These are phyloP conservation scores for Microplitis manilae DNA, from an alignment of 2,888 invertebrate species.

Conservation along the genomic window DNA sequence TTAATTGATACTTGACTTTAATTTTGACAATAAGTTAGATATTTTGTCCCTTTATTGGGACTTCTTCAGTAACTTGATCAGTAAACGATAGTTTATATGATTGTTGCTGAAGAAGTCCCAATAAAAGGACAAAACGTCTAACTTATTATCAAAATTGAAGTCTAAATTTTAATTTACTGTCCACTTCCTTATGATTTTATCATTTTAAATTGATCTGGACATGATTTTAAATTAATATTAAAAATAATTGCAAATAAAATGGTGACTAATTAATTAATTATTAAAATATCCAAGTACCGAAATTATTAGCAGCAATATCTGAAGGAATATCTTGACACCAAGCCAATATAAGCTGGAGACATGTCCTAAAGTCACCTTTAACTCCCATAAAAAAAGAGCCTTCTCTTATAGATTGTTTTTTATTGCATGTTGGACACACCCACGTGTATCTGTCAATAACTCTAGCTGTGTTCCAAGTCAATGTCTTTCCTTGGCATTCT, in stretches of 20 bases:
- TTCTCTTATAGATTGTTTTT: constrained; percentile 72
- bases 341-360: constrained; percentile 76
- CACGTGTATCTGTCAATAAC: constrained; percentile 74
- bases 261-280: constrained; percentile 41
- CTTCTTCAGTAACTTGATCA: too few species aligned
- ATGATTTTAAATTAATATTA: neutral
- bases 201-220: too few species aligned
- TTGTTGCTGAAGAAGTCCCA: too few species aligned
- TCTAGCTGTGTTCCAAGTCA: constrained; percentile 73
- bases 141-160: too few species aligned
- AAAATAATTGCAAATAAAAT: neutral
- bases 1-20: neutral
- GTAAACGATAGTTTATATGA: too few species aligned
- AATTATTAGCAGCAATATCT: constrained; percentile 73
- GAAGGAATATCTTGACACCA: constrained; percentile 79
- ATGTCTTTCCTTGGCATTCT: constrained; percentile 69
- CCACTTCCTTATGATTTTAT: too few species aligned
- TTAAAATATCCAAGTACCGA: constrained; percentile 70
- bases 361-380: constrained; percentile 77
- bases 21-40: too few species aligned
- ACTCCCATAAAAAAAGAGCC: constrained; percentile 77
- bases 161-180: too few species aligned
- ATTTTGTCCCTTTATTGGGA: too few species aligned
- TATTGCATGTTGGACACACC: constrained; percentile 72
- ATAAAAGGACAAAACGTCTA: too few species aligned